Percentiles rank a stretch among this genome's conserved stretches.
Conservation (phyloP, 2,888 invertebrate species). For the Listrodromus nycthemerus region DNA sequence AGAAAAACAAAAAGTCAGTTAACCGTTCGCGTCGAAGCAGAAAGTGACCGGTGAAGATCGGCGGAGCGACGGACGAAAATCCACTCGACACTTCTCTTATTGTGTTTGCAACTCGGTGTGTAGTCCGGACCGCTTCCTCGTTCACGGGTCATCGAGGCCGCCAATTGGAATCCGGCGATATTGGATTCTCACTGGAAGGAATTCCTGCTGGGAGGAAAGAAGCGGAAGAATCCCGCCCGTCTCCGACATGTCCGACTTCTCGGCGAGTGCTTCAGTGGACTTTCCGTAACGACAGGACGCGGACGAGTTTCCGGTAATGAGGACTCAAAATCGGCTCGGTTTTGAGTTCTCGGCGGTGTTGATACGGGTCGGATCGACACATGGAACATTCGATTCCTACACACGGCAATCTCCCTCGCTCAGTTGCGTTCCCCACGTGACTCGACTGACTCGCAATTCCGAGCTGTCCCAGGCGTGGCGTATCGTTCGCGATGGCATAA, state of each 20-base stretch:
- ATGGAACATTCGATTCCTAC: conserved; percentile 22
- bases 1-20: conserved; percentile 22
- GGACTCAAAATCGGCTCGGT: conserved; percentile 60
- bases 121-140: conserved; percentile 56
- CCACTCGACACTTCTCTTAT: conserved; percentile 66
- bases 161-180: conserved; percentile 66
- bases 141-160: conserved; percentile 65
- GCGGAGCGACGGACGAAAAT: conserved; percentile 54
- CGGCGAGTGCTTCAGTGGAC: conserved; percentile 26
- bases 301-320: conserved; percentile 60
- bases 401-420: conserved; percentile 24
- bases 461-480: conserved; percentile 59
- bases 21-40: conserved; percentile 10
- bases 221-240: neutral
- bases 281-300: conserved; percentile 43
- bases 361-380: neutral
- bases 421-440: conserved; percentile 8
- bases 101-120: conserved; percentile 65
- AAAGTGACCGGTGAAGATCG: conserved; percentile 30
- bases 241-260: neutral
- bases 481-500: conserved; percentile 66
- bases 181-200: conserved; percentile 57
- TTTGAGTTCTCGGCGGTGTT: too few relatives aligned
- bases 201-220: conserved; percentile 31
- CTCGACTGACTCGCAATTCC: conserved; percentile 62